phyloP scores from a whole-genome alignment of 2,113 vertebrate species.

The Cynoglossus semilaevis region DNA sequence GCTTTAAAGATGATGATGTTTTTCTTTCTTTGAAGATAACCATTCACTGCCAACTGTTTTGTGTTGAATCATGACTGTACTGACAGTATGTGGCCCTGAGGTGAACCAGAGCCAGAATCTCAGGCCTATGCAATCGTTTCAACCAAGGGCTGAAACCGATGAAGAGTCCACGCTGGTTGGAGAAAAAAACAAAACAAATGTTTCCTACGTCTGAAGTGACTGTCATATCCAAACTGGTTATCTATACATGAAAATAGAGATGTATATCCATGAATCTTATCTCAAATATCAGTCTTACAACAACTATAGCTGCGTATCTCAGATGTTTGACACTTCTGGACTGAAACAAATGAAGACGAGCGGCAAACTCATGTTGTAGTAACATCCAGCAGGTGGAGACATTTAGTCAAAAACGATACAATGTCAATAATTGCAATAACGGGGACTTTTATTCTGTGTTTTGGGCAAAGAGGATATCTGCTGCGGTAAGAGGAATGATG shows the following conservation, averaged over 20 bases:
- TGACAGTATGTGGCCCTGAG: conserved; percentile 33
- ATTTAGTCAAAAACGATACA: conserved; percentile 34
- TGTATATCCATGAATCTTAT: conserved; percentile 14
- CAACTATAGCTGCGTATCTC: background rate
- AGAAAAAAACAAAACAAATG: background rate
- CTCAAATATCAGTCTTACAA: conserved; percentile 18
- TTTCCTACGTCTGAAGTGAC: background rate
- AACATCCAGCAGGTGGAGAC: conserved; percentile 46
- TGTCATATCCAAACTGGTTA: conserved; percentile 13
- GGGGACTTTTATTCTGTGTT: conserved; percentile 17
- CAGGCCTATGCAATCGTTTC: conserved; percentile 59
- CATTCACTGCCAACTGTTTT: conserved; percentile 15
- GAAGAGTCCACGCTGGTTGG: background rate
- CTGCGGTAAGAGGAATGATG: conserved; percentile 19
- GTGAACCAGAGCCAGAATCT: conserved; percentile 26
- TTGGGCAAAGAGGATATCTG: conserved; percentile 48
- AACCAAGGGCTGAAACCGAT: conserved; percentile 41
- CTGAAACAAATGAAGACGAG: background rate
- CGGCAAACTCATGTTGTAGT: conserved; percentile 9
- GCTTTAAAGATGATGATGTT: background rate
- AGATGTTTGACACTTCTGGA: conserved; percentile 16
- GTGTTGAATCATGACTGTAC: conserved; percentile 31
- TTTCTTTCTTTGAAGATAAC: conserved; percentile 2
- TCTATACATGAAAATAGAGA: background rate
- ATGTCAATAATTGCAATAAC: conserved; percentile 43